Evolutionary conservation across 2,113 vertebrate genomes (phyloP), one percentile per base, ranked within the genome.

Genomic region (Poeciliopsis prolifica): DNA sequence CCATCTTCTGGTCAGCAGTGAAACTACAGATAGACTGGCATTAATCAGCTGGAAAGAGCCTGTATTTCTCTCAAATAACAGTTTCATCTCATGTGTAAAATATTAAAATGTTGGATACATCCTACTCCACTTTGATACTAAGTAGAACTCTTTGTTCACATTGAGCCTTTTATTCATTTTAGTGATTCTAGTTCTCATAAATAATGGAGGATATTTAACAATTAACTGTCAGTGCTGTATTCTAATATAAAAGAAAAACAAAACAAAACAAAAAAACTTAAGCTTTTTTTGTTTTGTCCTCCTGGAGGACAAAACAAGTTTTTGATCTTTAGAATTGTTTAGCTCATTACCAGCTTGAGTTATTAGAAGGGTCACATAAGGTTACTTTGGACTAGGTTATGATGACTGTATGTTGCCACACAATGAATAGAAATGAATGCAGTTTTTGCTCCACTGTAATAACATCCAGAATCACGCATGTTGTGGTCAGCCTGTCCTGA

Each of bases 1-100:
- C 93, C 87, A 81, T 81, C 92, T 94, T 81, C 84, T 92, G 93
- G 77, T 48, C 31, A 72, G 15, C 40, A 24, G 7, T n/a, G 30
- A 9, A 70, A 86, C 78, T 58, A 9, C 61, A 67, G 31, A 13
- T 4, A 22, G 14, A 28, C 37, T 63, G n/a, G 3, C 51, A 61
- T 68, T 19, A 24, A 51, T 17, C 13, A 65, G 33, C 5, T 63
- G 19, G 11, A n/a, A 15, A 5, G 1, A 42, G 6, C 11, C 37
- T 19, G 61, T 31, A 14, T 65, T 51, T 75, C 63, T 7, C 35
- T 30, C 40, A 12, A 31, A n/a, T 70, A 28, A 60, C 48, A 10
- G 0, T 61, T 65, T 65, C 10, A 75, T 76, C 11, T 24, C 7
- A 1, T 29, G 8, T 26, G 2, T 65, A 2, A 64, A 65, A 60